Percentiles rank a stretch among this genome's conserved stretches.
Evolutionary conservation across 2,888 invertebrate species (phyloP).

Genomic region (Willowsia nigromaculata): DNA sequence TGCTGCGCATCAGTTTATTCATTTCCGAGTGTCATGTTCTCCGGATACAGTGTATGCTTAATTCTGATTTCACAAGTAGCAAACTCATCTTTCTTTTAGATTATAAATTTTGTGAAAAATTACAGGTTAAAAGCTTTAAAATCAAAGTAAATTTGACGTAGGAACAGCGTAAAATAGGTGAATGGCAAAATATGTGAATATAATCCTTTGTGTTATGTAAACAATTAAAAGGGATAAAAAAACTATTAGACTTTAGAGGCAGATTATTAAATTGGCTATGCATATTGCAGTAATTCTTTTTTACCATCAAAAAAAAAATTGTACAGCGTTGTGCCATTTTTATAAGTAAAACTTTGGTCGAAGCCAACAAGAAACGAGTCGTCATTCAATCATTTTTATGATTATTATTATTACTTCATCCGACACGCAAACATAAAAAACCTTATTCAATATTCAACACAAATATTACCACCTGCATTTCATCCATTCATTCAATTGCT

Average conservation of each 20-base stretch:
- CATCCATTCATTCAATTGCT: conserved; percentile 60
- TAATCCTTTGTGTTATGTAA: conserved; percentile 4
- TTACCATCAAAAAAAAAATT: neutral
- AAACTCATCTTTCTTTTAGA: neutral
- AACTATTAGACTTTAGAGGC: conserved; percentile 1
- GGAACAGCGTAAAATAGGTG: neutral
- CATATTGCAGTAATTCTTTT: neutral
- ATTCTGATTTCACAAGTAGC: neutral
- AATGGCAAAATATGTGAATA: neutral
- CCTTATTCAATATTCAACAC: conserved; percentile 1
- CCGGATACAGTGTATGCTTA: neutral
- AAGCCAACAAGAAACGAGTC: conserved; percentile 15
- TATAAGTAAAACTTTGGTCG: neutral
- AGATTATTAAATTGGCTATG: neutral
- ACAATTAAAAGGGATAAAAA: neutral
- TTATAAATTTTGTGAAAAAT: neutral
- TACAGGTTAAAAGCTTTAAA: neutral
- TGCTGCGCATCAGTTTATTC: neutral
- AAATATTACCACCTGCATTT: conserved; percentile 45
- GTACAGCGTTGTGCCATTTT: neutral
- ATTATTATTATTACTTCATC: conserved; percentile 60
- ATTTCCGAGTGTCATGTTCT: neutral
- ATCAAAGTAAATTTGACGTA: neutral
- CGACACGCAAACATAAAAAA: conserved; percentile 46
- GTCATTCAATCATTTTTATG: conserved; percentile 26